Evolutionary conservation across 2,797 vertebrate species (phyloP).

Genomic region (Tympanoctomys barrerae): DNA sequence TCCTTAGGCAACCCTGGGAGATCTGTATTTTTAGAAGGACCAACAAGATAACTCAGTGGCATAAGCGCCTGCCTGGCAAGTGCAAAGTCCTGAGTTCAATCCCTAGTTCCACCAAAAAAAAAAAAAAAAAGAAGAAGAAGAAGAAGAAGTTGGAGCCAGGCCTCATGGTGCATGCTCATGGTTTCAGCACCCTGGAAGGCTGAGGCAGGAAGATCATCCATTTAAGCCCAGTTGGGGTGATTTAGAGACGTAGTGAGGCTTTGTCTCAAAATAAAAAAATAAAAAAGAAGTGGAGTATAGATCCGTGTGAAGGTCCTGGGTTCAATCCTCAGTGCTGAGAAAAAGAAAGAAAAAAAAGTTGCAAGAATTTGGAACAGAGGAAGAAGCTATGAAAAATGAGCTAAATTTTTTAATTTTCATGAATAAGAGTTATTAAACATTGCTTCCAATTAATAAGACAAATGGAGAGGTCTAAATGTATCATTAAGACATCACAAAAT

Average conservation of each 20-base stretch:
- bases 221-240: not conserved
- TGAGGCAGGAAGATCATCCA: not conserved
- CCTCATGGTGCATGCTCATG: not conserved
- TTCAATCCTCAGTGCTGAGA: not conserved
- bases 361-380: not conserved
- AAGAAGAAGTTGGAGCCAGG: no score
- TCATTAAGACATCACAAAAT: not conserved
- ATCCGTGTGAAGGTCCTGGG: not conserved
- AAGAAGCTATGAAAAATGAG: not conserved
- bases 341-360: not conserved
- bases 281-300: not conserved
- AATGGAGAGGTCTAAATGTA: not conserved
- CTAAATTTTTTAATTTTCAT: not conserved
- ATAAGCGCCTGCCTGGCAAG: no score
- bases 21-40: not conserved
- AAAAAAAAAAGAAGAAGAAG: no score
- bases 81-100: no score
- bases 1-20: not conserved
- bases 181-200: not conserved
- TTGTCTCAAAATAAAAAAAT: not conserved
- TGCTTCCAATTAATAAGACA: not conserved
- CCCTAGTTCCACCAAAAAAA: no score
- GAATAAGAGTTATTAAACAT: not conserved
- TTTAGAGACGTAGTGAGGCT: not conserved
- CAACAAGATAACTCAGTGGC: no score